Evolutionary conservation across 2,797 vertebrate genomes (phyloP).

Genomic region (Chlorospingus flavigularis): DNA sequence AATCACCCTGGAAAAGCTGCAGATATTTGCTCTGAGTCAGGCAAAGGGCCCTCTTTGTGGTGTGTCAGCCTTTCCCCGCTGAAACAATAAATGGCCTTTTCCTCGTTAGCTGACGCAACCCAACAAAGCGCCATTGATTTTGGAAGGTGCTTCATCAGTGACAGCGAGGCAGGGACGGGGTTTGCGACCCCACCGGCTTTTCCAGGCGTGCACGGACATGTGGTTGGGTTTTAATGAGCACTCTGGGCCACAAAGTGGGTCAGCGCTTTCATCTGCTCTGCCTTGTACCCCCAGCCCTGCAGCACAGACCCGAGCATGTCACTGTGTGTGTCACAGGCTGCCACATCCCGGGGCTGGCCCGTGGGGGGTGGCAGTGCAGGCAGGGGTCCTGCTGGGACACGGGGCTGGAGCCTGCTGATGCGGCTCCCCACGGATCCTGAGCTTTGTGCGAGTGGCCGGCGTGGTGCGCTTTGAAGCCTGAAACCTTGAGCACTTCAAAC

Average conservation of each 20-base stretch:
- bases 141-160: background rate
- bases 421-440: conserved; percentile 46
- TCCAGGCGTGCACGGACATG: background rate
- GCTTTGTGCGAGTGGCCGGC: conserved; percentile 63
- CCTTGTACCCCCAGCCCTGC: background rate
- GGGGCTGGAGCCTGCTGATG: conserved; percentile 54
- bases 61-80: background rate
- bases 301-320: background rate
- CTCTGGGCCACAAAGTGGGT: background rate
- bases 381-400: conserved; percentile 6
- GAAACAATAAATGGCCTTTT: conserved; percentile 35
- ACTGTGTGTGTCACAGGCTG: background rate
- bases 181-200: background rate
- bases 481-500: conserved; percentile 75
- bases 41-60: conserved; percentile 38
- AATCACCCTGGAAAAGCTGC: background rate
- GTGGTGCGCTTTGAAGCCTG: conserved; percentile 70
- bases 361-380: background rate
- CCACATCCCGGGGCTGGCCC: background rate
- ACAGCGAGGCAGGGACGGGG: background rate
- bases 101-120: conserved; percentile 33
- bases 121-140: conserved; percentile 35
- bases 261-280: conserved; percentile 28
- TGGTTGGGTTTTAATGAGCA: background rate
- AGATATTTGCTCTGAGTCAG: background rate